Conservation (phyloP, 2,797 vertebrate genomes). For the Rhabdomys pumilio region DNA sequence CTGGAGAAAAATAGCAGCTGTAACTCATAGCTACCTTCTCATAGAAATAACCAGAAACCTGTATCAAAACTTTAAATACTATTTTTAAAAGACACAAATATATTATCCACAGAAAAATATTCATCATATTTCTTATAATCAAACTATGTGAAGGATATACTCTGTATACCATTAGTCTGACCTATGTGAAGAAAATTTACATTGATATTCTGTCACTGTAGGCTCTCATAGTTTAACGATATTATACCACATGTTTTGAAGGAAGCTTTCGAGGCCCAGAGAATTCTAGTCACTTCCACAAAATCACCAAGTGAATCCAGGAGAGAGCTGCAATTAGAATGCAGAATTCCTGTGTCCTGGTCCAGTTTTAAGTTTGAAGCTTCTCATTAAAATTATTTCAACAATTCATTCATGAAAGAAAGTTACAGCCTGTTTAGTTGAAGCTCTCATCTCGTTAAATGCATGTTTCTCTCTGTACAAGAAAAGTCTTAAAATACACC, state of each 20-base stretch:
- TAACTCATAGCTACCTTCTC: not conserved
- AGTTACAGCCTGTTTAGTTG: constrained; percentile 69
- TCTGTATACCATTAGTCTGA: not conserved
- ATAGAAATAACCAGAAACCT: constrained; percentile 9
- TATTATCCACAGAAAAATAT: not conserved
- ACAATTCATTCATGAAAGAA: constrained; percentile 77
- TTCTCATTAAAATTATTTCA: constrained; percentile 78
- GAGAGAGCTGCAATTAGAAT: constrained; percentile 56
- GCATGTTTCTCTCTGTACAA: constrained; percentile 73
- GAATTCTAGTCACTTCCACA: constrained; percentile 53
- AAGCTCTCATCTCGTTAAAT: constrained; percentile 73
- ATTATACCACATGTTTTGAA: not conserved
- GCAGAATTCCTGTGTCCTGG: constrained; percentile 42
- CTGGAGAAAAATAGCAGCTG: not conserved
- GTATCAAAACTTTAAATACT: constrained; percentile 32
- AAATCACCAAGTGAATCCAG: constrained; percentile 42
- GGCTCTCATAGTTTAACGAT: not conserved
- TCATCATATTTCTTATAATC: not conserved
- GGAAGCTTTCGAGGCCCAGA: constrained; percentile 55
- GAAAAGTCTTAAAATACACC: constrained; percentile 80
- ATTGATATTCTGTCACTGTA: not conserved
- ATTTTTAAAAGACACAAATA: not conserved
- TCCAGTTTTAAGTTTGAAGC: constrained; percentile 75
- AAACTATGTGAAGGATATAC: not conserved
- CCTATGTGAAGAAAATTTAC: not conserved